Conservation (phyloP, 2,888 invertebrate genomes). For the Cenopis cana region DNA sequence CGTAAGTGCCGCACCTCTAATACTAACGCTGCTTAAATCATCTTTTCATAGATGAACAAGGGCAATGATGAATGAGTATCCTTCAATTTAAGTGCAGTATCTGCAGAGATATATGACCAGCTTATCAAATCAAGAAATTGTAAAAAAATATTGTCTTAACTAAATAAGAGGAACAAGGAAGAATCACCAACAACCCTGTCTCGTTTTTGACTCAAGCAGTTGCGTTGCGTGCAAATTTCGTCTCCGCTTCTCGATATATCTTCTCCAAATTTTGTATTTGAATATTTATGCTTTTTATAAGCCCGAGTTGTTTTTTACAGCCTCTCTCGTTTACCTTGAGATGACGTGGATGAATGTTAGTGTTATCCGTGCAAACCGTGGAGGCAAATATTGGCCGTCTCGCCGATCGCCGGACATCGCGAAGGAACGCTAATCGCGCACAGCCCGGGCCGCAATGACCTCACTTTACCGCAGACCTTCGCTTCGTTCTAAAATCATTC, state of each 20-base stretch:
- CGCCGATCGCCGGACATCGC: conserved; percentile 66
- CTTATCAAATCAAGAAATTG: too few relatives aligned
- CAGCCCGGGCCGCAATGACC: neutral
- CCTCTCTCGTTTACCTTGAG: conserved; percentile 66
- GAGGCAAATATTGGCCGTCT: conserved; percentile 74
- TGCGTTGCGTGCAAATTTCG: neutral
- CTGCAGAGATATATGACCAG: too few relatives aligned
- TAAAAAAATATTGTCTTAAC: too few relatives aligned
- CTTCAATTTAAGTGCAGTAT: too few relatives aligned
- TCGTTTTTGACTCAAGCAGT: too few relatives aligned
- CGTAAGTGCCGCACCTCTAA: too few relatives aligned
- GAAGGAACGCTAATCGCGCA: conserved; percentile 69
- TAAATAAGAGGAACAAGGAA: too few relatives aligned
- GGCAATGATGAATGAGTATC: too few relatives aligned
- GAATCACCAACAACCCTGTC: too few relatives aligned
- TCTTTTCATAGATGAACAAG: too few relatives aligned
- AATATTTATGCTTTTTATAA: neutral
- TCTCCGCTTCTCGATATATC: neutral
- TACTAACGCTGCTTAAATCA: too few relatives aligned
- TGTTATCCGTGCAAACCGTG: conserved; percentile 77
- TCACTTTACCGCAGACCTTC: neutral
- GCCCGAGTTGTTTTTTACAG: conserved; percentile 62
- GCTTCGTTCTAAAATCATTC: neutral
- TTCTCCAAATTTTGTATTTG: neutral
- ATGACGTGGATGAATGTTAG: conserved; percentile 51